A percentile compares a stretch with the other conserved stretches of the same genome.
Evolutionary conservation across 2,113 vertebrate species (phyloP).

Genomic region (Rhinogobius similis): DNA sequence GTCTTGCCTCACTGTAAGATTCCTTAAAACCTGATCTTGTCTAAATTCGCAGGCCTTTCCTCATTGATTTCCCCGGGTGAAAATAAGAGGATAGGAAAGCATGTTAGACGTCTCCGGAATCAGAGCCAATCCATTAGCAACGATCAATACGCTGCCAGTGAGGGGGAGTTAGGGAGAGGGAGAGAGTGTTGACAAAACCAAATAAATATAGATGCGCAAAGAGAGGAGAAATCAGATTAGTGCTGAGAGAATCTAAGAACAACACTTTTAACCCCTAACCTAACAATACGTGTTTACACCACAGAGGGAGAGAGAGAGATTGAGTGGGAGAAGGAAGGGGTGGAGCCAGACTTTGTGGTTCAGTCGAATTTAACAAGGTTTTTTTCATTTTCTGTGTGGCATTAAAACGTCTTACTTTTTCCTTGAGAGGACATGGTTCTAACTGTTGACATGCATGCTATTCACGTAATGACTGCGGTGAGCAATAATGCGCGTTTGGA

Average conservation of each 20-base stretch:
- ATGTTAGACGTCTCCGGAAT: conserved; percentile 89
- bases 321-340: conserved; percentile 24
- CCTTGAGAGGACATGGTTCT: conserved; percentile 21
- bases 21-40: conserved; percentile 84
- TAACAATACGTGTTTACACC: conserved; percentile 91
- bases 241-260: conserved; percentile 85
- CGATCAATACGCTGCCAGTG: conserved; percentile 88
- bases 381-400: conserved; percentile 62
- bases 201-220: conserved; percentile 88
- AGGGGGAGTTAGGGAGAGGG: conserved; percentile 43
- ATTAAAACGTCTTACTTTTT: conserved; percentile 47
- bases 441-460: conserved; percentile 69
- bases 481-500: conserved; percentile 62
- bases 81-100: conserved; percentile 87
- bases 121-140: conserved; percentile 94
- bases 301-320: conserved; percentile 72
- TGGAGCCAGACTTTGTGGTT: conserved; percentile 54
- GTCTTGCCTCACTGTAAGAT: conserved; percentile 67
- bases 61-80: conserved; percentile 90
- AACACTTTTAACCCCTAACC: conserved; percentile 91
- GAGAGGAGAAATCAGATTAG: conserved; percentile 95
- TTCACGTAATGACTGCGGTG: conserved; percentile 67
- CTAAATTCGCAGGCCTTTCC: conserved; percentile 86
- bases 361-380: conserved; percentile 66
- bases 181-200: conserved; percentile 90